Evolutionary conservation across 2,797 vertebrate genomes (phyloP).

Genomic region (Rhynchonycteris naso): DNA sequence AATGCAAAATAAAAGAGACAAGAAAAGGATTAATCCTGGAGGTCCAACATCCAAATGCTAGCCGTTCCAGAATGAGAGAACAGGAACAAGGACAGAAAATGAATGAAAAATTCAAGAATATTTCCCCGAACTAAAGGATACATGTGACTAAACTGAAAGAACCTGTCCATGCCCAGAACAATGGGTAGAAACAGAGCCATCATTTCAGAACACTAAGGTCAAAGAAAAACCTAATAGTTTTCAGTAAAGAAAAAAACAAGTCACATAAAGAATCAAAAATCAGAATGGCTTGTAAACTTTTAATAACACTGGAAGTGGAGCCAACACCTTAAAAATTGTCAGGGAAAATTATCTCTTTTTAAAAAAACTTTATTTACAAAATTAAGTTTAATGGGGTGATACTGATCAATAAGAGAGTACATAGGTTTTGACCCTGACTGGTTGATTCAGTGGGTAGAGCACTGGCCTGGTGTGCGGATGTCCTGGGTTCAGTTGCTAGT

Average conservation of each 20-base stretch:
- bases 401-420: too few species aligned
- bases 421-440: too few species aligned
- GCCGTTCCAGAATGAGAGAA: not conserved
- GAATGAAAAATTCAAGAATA: conserved; percentile 18
- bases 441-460: too few species aligned
- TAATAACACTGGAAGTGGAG: not conserved
- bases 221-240: conserved; percentile 25
- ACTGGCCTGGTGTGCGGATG: too few species aligned
- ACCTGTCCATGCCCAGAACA: not conserved
- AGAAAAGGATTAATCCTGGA: not conserved
- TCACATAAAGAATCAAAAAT: not conserved
- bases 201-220: not conserved
- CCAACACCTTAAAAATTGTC: conserved; percentile 13
- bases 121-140: conserved; percentile 33
- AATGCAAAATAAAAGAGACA: conserved; percentile 13
- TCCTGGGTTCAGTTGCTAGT: too few species aligned
- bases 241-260: not conserved
- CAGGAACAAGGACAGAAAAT: conserved; percentile 44
- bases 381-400: too few species aligned
- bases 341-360: conserved; percentile 18
- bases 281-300: conserved; percentile 4
- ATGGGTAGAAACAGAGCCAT: not conserved
- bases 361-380: too few species aligned
- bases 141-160: not conserved
- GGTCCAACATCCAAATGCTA: conserved; percentile 17